A percentile compares a stretch with the other conserved stretches of the same genome.
Evolutionary conservation across 2,888 invertebrate species (phyloP).

Genomic region (Geophilus truncorum): DNA sequence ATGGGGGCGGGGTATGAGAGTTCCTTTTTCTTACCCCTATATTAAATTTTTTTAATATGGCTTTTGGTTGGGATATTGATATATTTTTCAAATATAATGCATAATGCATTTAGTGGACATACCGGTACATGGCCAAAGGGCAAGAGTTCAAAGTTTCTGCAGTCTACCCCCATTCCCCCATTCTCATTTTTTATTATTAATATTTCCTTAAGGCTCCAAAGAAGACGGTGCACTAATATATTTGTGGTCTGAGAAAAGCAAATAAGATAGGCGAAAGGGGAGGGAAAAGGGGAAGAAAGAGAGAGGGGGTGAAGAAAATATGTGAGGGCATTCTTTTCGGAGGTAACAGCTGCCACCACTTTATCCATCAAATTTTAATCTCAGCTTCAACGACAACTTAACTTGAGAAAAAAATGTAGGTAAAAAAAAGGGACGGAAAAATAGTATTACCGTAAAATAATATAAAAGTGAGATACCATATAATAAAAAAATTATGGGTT

Average conservation of each 20-base stretch:
- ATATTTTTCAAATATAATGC: not conserved
- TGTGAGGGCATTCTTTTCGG: constrained; percentile 3
- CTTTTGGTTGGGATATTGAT: not conserved
- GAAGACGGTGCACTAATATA: not conserved
- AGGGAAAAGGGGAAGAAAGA: not conserved
- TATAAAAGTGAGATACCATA: not conserved
- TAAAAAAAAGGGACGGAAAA: not conserved
- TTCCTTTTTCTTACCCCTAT: not conserved
- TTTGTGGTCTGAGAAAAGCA: constrained; percentile 4
- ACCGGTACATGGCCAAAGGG: not conserved
- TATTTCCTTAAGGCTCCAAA: not conserved
- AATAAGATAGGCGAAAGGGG: constrained; percentile 1
- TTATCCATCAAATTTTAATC: constrained; percentile 18
- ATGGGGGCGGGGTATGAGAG: not conserved
- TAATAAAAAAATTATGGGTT: not conserved
- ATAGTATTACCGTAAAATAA: not conserved
- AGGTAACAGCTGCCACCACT: not conserved
- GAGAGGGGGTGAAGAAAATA: not conserved
- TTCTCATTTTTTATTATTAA: not conserved
- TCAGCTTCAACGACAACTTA: constrained; percentile 5
- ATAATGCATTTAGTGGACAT: constrained; percentile 3
- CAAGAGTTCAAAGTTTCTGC: not conserved
- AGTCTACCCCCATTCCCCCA: not conserved
- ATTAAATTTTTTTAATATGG: not conserved
- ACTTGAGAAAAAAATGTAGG: not conserved